Conservation (phyloP, 2,797 vertebrate genomes). For the Vultur gryphus region DNA sequence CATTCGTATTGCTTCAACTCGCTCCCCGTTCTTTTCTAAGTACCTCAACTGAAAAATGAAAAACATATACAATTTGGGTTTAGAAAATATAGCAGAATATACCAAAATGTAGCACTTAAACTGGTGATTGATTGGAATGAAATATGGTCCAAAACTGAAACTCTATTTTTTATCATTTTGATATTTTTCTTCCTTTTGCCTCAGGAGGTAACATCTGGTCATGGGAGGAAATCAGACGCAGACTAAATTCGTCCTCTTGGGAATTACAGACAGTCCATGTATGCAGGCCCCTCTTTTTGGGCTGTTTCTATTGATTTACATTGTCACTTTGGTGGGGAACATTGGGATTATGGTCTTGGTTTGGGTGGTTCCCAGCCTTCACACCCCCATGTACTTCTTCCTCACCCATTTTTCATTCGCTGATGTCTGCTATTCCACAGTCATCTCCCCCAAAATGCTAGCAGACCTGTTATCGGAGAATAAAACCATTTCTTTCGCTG, state of each 20-base stretch:
- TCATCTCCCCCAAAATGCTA: not conserved
- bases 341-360: not conserved
- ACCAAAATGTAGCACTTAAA: not conserved
- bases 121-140: not conserved
- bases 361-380: not conserved
- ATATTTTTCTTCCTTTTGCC: not conserved
- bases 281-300: not conserved
- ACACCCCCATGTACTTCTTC: conserved; percentile 13
- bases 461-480: not conserved
- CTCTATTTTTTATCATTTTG: not conserved
- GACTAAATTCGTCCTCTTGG: not conserved
- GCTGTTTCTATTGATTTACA: not conserved
- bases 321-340: not conserved
- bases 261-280: not conserved
- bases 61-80: not conserved
- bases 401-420: not conserved
- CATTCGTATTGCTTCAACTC: rapidly evolving
- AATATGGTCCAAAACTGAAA: not conserved
- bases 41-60: not conserved
- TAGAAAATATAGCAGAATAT: not conserved
- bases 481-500: not conserved
- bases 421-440: not conserved
- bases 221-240: not conserved
- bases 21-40: not conserved
- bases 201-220: not conserved